phyloP scores from a whole-genome alignment of 1,140 invertebrate species.

The Triops longicaudatus region DNA sequence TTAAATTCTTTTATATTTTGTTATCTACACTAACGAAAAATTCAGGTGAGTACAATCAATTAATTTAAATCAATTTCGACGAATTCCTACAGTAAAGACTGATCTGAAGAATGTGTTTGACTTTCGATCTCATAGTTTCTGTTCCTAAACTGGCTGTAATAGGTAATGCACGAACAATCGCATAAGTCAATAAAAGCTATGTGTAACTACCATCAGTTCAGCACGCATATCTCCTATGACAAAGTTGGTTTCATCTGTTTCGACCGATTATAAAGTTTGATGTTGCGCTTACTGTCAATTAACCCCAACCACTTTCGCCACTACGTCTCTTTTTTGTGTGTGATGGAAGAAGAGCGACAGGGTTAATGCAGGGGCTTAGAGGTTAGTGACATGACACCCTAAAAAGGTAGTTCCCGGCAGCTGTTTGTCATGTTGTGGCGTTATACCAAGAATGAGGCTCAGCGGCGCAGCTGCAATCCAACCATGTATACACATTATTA shows the following conservation, averaged over 20 bases:
- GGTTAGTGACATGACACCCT: constrained; percentile 10
- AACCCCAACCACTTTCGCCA: background rate
- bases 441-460: background rate
- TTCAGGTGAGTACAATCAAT: too few species aligned
- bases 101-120: too few species aligned
- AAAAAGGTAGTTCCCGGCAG: constrained; percentile 6
- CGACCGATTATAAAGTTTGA: background rate
- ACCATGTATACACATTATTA: background rate
- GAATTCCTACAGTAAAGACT: too few species aligned
- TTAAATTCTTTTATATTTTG: too few species aligned
- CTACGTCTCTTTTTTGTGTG: background rate
- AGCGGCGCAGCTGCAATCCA: background rate
- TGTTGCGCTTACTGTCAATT: background rate
- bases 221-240: too few species aligned
- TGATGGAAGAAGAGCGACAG: background rate
- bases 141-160: too few species aligned
- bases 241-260: background rate
- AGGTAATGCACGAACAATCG: too few species aligned
- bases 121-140: too few species aligned
- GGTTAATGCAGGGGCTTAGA: constrained; percentile 2
- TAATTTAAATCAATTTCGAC: too few species aligned
- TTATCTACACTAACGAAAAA: too few species aligned
- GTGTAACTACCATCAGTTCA: too few species aligned
- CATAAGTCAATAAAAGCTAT: too few species aligned
- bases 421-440: constrained; percentile 14